phyloP scores from a whole-genome alignment of 2,797 vertebrate genomes.

The Etheostoma perlongum region DNA sequence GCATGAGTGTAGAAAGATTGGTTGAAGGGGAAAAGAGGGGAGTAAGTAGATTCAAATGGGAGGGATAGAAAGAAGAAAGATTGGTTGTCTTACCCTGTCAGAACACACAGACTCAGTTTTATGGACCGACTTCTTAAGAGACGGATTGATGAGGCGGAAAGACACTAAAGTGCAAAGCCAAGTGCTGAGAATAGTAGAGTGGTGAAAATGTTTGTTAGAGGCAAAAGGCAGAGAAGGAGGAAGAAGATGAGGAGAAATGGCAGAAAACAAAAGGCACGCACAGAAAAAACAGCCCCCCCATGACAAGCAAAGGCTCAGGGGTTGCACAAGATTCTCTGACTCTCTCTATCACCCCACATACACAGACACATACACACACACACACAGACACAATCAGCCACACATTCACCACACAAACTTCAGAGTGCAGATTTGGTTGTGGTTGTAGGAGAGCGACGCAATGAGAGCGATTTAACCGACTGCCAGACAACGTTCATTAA shows the following conservation, averaged over 20 bases:
- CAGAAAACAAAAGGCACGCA: conserved; percentile 54
- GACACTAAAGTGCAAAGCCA: not conserved
- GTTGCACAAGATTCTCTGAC: conserved; percentile 56
- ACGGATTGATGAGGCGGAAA: not conserved
- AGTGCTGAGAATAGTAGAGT: conserved; percentile 7
- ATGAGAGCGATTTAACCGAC: conserved; percentile 46
- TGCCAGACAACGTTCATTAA: conserved; percentile 60
- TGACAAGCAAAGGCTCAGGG: conserved; percentile 68
- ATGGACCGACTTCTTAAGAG: not conserved
- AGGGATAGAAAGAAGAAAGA: not conserved
- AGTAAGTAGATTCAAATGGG: not conserved
- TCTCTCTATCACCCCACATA: not conserved
- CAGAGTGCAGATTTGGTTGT: conserved; percentile 39
- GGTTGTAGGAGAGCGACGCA: conserved; percentile 28
- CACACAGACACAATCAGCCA: not conserved
- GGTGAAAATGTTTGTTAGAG: conserved; percentile 10
- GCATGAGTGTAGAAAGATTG: not conserved
- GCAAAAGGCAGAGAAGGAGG: conserved; percentile 9
- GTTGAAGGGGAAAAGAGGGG: not conserved
- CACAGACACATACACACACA: conserved; percentile 31
- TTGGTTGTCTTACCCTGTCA: not conserved
- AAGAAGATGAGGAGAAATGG: conserved; percentile 41
- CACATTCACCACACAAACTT: not conserved
- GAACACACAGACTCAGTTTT: not conserved
- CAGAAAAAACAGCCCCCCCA: conserved; percentile 48